phyloP scores from a whole-genome alignment of 1,140 invertebrate genomes.

The Chionoecetes opilio region DNA sequence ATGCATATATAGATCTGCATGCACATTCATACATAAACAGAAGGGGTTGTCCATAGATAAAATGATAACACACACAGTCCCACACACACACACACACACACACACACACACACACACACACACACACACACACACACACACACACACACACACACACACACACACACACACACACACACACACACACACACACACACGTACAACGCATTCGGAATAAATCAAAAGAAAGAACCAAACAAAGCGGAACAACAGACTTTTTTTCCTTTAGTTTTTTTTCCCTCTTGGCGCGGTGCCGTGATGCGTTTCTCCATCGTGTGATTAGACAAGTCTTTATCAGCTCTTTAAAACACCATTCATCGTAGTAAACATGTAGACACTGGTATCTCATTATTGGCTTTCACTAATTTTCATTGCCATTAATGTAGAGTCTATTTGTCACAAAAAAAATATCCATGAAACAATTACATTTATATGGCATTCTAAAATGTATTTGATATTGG shows the following conservation, averaged over 20 bases:
- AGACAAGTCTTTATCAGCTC: background rate
- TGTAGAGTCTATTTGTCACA: conserved; percentile 60
- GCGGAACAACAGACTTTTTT: background rate
- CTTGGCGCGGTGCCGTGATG: background rate
- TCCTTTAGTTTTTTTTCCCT: background rate
- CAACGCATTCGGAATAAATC: background rate
- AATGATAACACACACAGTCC: background rate
- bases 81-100: background rate
- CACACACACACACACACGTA: conserved; percentile 44
- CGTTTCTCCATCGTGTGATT: background rate
- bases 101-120: conserved; percentile 55
- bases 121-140: conserved; percentile 52
- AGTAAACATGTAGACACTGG: background rate
- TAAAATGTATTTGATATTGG: conserved; percentile 79
- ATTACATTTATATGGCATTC: conserved; percentile 77
- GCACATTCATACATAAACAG: conserved; percentile 21
- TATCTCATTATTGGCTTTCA: conserved; percentile 62
- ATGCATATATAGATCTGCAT: conserved; percentile 9
- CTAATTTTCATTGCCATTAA: conserved; percentile 66
- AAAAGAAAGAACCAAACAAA: background rate
- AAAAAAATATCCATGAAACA: conserved; percentile 73
- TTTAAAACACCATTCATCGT: background rate
- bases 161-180: conserved; percentile 15
- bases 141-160: conserved; percentile 46
- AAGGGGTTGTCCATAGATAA: background rate